Conservation (phyloP, 2,113 vertebrate species). For the Chrysochloris asiatica region DNA sequence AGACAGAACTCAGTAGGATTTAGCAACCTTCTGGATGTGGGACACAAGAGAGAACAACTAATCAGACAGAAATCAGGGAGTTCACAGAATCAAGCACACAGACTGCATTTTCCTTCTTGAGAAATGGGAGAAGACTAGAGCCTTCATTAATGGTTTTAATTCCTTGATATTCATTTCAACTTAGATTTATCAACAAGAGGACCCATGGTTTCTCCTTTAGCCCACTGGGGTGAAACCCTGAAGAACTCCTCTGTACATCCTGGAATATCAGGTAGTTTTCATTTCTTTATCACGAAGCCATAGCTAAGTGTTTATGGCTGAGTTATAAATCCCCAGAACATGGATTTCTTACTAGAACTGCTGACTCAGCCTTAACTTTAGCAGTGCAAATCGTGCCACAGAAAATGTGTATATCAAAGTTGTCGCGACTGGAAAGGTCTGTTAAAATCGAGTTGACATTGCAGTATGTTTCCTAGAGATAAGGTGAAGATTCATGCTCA, state of each 20-base stretch:
- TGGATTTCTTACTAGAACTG: slow-evolving; percentile 65
- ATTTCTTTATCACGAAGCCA: slow-evolving; percentile 57
- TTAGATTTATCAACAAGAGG: background rate
- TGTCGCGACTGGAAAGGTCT: slow-evolving; percentile 68
- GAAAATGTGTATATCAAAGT: slow-evolving; percentile 73
- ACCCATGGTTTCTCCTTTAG: slow-evolving; percentile 36
- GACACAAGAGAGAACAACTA: background rate
- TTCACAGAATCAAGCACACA: background rate
- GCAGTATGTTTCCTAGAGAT: slow-evolving; percentile 73
- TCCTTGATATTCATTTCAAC: background rate
- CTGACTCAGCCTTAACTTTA: slow-evolving; percentile 73
- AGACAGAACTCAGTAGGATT: rapidly evolving
- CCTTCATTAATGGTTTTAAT: background rate
- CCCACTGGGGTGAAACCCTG: background rate
- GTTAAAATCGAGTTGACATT: slow-evolving; percentile 66
- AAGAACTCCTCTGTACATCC: background rate
- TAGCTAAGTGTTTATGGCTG: slow-evolving; percentile 62
- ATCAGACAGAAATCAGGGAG: background rate
- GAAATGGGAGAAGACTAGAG: background rate
- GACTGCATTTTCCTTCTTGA: background rate
- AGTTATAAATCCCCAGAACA: slow-evolving; percentile 67
- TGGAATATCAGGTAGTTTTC: background rate
- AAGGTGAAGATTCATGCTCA: slow-evolving; percentile 73
- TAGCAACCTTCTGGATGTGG: background rate
- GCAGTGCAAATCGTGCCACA: slow-evolving; percentile 57